Percentiles rank a stretch among this genome's conserved stretches.
Evolutionary conservation across 2,888 invertebrate species (phyloP).

Genomic region (Epinotia nisella): DNA sequence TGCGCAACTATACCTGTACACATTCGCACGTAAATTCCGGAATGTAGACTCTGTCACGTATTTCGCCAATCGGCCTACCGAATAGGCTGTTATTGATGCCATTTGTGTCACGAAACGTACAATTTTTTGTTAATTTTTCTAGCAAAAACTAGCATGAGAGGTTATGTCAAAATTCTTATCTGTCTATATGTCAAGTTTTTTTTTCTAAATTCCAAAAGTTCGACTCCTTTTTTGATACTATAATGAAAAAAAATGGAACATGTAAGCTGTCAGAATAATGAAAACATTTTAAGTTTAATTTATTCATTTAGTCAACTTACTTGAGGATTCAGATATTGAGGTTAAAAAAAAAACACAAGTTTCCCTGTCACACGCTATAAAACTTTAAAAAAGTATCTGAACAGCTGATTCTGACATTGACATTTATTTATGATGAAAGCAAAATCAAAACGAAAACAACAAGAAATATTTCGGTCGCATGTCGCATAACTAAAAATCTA

Average conservation of each 20-base stretch:
- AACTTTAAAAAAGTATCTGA: background rate
- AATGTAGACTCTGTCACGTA: conserved; percentile 78
- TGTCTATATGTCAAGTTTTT: conserved; percentile 47
- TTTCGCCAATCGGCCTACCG: conserved; percentile 77
- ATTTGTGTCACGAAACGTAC: conserved; percentile 58
- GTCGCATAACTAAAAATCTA: background rate
- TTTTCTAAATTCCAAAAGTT: conserved; percentile 20
- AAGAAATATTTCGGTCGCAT: background rate
- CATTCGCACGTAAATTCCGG: conserved; percentile 69
- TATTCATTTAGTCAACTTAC: background rate
- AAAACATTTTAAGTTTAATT: background rate
- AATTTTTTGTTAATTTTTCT: conserved; percentile 37
- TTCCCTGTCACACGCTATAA: too few relatives aligned
- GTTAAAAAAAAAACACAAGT: too few relatives aligned
- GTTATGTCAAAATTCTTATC: conserved; percentile 62
- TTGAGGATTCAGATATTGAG: too few relatives aligned
- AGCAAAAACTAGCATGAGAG: conserved; percentile 53
- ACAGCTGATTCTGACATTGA: conserved; percentile 20
- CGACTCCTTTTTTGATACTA: conserved; percentile 17
- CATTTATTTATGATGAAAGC: background rate
- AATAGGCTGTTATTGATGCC: conserved; percentile 82
- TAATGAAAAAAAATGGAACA: background rate
- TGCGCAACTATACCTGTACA: conserved; percentile 83
- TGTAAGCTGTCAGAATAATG: background rate
- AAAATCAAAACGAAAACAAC: background rate